Conservation (phyloP, 2,888 invertebrate species). For the Rhagonycha lutea region DNA sequence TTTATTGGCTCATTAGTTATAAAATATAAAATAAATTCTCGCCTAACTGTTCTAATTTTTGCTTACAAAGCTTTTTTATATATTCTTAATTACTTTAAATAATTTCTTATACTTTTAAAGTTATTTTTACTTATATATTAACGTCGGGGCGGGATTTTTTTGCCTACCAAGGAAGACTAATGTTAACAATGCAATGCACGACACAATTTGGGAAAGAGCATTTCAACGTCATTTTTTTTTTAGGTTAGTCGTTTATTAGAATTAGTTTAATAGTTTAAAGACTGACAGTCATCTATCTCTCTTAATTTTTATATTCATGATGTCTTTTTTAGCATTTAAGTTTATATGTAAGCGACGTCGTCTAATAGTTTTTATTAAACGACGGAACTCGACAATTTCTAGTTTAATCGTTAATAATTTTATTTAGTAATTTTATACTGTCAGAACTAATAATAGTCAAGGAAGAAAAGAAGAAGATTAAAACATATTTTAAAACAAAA, state of each 20-base stretch:
- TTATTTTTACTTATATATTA: background rate
- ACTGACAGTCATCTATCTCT: conserved; percentile 53
- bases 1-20: background rate
- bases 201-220: background rate
- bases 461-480: background rate
- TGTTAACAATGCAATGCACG: background rate
- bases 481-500: conserved; percentile 11
- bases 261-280: conserved; percentile 19
- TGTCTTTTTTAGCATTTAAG: conserved; percentile 16
- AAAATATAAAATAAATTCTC: background rate
- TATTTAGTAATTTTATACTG: conserved; percentile 31
- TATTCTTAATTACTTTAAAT: conserved; percentile 2
- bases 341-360: conserved; percentile 5
- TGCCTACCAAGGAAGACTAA: conserved; percentile 3
- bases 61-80: background rate
- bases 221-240: background rate
- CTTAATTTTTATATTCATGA: conserved; percentile 41
- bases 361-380: background rate
- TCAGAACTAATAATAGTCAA: conserved; percentile 22
- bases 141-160: background rate
- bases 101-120: background rate
- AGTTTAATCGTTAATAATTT: conserved; percentile 19
- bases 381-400: background rate
- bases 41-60: background rate
- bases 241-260: conserved; percentile 10